Evolutionary conservation across 2,797 vertebrate genomes (phyloP), one percentile per base, ranked within the genome.

Genomic region (Peromyscus aztecus): DNA sequence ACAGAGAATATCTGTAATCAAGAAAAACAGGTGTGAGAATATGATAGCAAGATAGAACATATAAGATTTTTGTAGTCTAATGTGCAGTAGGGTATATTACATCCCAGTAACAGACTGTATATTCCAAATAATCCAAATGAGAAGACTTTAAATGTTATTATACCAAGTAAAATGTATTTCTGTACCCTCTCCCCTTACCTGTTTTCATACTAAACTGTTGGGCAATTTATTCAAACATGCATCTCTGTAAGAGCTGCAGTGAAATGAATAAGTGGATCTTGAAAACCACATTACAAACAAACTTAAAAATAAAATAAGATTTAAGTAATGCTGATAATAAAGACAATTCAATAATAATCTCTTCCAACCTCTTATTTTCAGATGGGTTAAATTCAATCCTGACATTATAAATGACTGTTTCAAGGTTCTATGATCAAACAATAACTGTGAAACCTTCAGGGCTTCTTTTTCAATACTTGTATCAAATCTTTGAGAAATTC

Each of bases 1-100:
- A 43, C 1, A 65, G 43, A 75, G 10, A 2, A 34, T 37, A 16
- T 2, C 2, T n/a, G 17, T 24, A 14, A 1, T 2, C 40, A 21
- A 1, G 14, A 10, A 2, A 1, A 40, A 29, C 49, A 2, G 4
- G 0, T 16, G 0, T 40, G 21, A 46, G 23, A 37, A 31, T 14
- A 24, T 0, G 9, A 1, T 9, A 65, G 2, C 12, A 21, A 17
- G 7, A 6, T 29, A 49, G 11, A 27, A 57, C 9, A 12, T 65
- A 19, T 2, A 29, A 21, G 2, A 40, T 55, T 81, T 23, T 65
- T n/a, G 23, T 67, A 23, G 5, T 57, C 9, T 14, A 46, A n/a
- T 19, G 31, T 49, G 23, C 0, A 57, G 1, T 9, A 46, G 0
- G 29, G 4, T 65, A 29, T 29, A 17, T 4, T 9, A 37, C 9